A percentile compares a stretch with the other conserved stretches of the same genome.
phyloP scores from a whole-genome alignment of 2,888 invertebrate species.

The Carterocephalus palaemon region DNA sequence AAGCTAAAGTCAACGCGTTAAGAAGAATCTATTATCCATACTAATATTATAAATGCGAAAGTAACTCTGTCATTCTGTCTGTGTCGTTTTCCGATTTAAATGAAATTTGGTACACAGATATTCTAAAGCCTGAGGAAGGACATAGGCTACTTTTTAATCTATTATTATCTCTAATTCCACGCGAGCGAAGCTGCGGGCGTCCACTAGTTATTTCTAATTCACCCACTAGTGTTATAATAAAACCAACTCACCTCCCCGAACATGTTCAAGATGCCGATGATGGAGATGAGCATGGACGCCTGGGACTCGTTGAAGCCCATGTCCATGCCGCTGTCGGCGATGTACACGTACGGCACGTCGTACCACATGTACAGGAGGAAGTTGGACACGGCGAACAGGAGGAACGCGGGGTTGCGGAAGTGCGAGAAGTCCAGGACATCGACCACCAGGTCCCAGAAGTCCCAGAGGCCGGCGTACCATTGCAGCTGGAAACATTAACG shows the following conservation, averaged over 20 bases:
- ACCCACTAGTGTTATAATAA: background rate
- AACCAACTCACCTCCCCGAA: slow-evolving; percentile 85
- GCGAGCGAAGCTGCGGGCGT: too few relatives aligned
- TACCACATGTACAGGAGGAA: slow-evolving; percentile 95
- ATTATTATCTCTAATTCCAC: too few relatives aligned
- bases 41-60: too few relatives aligned
- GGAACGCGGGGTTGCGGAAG: slow-evolving; percentile 85
- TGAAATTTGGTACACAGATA: too few relatives aligned
- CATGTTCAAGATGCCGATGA: slow-evolving; percentile 93
- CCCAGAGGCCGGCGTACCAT: slow-evolving; percentile 86
- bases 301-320: slow-evolving; percentile 85
- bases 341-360: slow-evolving; percentile 95
- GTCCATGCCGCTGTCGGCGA: slow-evolving; percentile 87
- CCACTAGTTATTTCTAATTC: too few relatives aligned
- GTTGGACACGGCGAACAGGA: slow-evolving; percentile 91
- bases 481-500: slow-evolving; percentile 72
- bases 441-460: slow-evolving; percentile 86
- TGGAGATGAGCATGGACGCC: slow-evolving; percentile 89
- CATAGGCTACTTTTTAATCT: too few relatives aligned
- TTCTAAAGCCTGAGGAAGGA: too few relatives aligned
- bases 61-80: too few relatives aligned
- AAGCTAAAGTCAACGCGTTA: too few relatives aligned
- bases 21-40: too few relatives aligned
- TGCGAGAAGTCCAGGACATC: slow-evolving; percentile 91
- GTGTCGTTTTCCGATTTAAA: too few relatives aligned